Base-by-base conservation (phyloP, 2,888 invertebrate genomes). In the Neoaliturus tenellus region DNA sequence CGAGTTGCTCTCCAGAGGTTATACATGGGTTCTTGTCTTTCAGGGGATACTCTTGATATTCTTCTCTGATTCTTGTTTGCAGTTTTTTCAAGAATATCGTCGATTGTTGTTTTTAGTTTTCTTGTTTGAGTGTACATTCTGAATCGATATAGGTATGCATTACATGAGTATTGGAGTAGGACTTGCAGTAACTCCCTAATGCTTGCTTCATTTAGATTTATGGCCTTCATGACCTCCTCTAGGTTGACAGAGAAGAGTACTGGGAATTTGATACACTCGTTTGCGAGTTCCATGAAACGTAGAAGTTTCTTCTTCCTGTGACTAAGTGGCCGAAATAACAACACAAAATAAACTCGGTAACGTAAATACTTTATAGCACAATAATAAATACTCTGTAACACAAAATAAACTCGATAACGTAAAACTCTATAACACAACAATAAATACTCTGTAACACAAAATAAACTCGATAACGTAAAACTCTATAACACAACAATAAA, bases 251-350 rank as follows among this genome's bases (percentile, higher is more conserved):
- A 35, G 35, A 75, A 75, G 23, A 75, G 75, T 44, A 28, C 3
- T 28, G 75, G 75, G 75, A 75, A 48, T 28, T 75, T 48, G 20
- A 75, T 48, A n/a, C 75, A 75, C 25, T 75, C 75, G 14, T 75
- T 75, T 75, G 75, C 75, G 2, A 75, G 41, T 75, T 44, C 48
- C n/a, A 48, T 6, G 48, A 75, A 75, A 12, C 44, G 41, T 1
- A 75, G 20, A 4, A 75, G 75, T 44, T 44, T 48, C 3, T 44
- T 25, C 41, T 39, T 39, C 3, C 20, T 3, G 23, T 39, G 25
- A 67, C 17, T 4, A 28, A 67, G 28, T 25, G 28, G 28, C 6
- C 17, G 17, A 25, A 4, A 25, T 6, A n/a, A n/a, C n/a, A n/a
- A n/a, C n/a, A n/a, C n/a, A n/a, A n/a, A n/a, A n/a, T n/a, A n/a